phyloP scores from a whole-genome alignment of 2,888 invertebrate species.

The Philhelius pedissequus region DNA sequence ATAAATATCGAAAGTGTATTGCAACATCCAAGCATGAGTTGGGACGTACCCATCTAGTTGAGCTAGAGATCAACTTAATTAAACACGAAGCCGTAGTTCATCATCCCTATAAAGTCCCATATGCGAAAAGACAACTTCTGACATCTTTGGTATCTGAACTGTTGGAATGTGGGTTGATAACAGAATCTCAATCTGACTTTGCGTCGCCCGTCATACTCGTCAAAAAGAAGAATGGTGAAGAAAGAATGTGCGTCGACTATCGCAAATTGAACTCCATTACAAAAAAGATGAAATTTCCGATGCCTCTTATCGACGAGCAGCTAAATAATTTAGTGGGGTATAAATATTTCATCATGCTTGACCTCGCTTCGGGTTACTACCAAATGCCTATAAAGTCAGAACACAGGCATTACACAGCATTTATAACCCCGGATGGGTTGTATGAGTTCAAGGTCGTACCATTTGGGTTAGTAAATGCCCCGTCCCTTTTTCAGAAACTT shows the following conservation, averaged over 20 bases:
- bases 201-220: constrained; percentile 7
- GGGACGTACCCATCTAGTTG: neutral
- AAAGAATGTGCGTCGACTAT: neutral
- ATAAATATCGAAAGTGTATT: neutral
- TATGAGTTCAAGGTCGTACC: neutral
- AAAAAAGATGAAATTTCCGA: neutral
- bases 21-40: neutral
- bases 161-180: neutral
- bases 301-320: constrained; percentile 22
- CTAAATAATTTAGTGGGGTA: neutral
- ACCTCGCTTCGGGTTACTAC: neutral
- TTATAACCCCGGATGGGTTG: neutral
- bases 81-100: neutral
- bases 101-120: constrained; percentile 12
- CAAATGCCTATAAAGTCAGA: constrained; percentile 22
- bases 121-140: neutral
- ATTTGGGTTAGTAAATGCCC: neutral
- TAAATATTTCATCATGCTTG: neutral
- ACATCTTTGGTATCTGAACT: neutral
- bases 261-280: neutral
- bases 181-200: constrained; percentile 11
- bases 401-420: constrained; percentile 1
- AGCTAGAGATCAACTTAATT: neutral
- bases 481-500: neutral
- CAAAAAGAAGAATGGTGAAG: constrained; percentile 19